phyloP scores from a whole-genome alignment of 2,797 vertebrate species.

The Hippocampus kuda region DNA sequence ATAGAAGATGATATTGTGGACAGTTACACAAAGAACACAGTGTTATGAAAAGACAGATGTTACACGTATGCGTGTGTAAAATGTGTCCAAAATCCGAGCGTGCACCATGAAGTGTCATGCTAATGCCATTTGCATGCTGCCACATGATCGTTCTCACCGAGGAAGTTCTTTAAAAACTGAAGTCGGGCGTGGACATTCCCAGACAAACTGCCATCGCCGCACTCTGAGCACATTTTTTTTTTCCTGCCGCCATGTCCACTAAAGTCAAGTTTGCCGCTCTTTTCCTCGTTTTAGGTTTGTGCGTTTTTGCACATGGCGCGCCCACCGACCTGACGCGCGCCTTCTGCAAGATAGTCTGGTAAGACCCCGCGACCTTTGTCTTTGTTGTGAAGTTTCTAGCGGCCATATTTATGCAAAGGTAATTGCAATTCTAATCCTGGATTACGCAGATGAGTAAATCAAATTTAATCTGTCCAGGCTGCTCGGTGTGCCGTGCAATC shows the following conservation, averaged over 20 bases:
- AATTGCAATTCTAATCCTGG: not conserved
- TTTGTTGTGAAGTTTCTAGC: not conserved
- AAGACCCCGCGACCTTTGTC: slow-evolving; percentile 9
- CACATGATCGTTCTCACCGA: slow-evolving; percentile 33
- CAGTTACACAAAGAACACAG: not conserved
- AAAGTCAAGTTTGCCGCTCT: slow-evolving; percentile 24
- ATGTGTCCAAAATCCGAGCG: not conserved
- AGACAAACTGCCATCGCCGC: slow-evolving; percentile 2
- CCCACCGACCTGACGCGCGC: slow-evolving; percentile 11
- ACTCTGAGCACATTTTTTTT: not conserved
- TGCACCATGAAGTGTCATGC: slow-evolving; percentile 21
- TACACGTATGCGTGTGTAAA: not conserved
- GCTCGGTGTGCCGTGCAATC: slow-evolving; percentile 35
- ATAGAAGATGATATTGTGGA: not conserved
- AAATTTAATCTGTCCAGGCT: slow-evolving; percentile 32
- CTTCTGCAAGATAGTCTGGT: slow-evolving; percentile 54
- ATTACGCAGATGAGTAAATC: not conserved
- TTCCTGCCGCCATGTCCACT: slow-evolving; percentile 23
- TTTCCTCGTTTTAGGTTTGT: slow-evolving; percentile 27
- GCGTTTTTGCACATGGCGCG: slow-evolving; percentile 19
- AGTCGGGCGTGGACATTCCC: not conserved
- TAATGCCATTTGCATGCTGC: slow-evolving; percentile 38
- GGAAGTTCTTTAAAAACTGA: slow-evolving; percentile 20
- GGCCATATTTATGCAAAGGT: not conserved
- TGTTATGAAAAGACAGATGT: not conserved